A percentile compares a stretch with the other conserved stretches of the same genome.
Conservation (phyloP, 30 jellyfish, hydroid and myxozoan genomes). For the Aurelia sp. region DNA sequence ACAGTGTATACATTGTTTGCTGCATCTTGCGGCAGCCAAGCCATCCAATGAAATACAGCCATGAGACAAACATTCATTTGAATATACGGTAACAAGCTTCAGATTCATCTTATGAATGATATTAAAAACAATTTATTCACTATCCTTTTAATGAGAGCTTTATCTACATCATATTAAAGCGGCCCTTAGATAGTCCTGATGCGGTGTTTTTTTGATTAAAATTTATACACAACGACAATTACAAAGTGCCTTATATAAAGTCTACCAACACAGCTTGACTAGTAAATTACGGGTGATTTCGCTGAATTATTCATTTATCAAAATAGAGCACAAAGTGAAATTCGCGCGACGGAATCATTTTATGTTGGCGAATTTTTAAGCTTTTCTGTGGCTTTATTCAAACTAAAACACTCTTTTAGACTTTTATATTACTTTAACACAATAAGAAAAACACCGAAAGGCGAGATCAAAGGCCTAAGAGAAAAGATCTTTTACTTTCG, state of each 20-base stretch:
- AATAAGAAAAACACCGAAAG: no score
- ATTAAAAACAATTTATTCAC: background rate
- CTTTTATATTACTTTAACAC: no score
- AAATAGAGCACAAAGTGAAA: background rate
- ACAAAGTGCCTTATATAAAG: background rate
- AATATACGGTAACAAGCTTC: background rate
- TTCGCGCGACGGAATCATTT: slow-evolving; percentile 1
- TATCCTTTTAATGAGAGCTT: background rate
- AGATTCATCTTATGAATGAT: slow-evolving; percentile 9
- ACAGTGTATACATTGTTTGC: no score
- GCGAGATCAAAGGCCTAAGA: no score
- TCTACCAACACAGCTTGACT: background rate
- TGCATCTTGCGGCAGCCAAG: no score
- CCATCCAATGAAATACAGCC: no score
- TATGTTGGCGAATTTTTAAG: background rate
- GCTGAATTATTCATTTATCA: background rate
- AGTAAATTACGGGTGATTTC: background rate
- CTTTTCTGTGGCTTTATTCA: no score
- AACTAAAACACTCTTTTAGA: no score
- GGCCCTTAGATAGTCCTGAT: background rate
- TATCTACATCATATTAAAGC: background rate
- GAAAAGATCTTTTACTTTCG: no score
- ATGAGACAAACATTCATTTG: background rate
- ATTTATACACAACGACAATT: background rate
- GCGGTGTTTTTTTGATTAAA: slow-evolving; percentile 6